Conservation (phyloP, 2,113 vertebrate genomes). For the Pluvianellus socialis region DNA sequence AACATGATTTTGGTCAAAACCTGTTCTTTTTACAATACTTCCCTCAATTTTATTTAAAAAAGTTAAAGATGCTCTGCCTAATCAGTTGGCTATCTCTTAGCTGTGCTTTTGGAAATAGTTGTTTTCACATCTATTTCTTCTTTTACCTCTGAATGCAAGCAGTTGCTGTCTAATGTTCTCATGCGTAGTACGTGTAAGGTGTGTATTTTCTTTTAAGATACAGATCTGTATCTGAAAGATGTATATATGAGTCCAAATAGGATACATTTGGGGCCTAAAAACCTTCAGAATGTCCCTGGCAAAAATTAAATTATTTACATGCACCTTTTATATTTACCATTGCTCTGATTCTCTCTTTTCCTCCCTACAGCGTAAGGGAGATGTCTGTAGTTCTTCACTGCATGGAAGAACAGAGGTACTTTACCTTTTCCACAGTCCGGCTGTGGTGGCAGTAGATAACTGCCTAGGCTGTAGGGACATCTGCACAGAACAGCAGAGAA, state of each 20-base stretch:
- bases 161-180: not conserved
- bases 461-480: not conserved
- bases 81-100: not conserved
- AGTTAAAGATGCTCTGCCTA: not conserved
- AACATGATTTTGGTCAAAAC: not conserved
- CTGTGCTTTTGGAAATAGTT: not conserved
- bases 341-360: not conserved
- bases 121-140: not conserved
- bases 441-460: not conserved
- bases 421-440: not conserved
- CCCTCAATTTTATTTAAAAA: not conserved
- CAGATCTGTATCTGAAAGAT: not conserved
- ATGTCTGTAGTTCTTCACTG: not conserved
- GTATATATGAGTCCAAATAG: not conserved
- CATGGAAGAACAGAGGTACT: not conserved
- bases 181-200: not conserved
- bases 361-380: not conserved
- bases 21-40: not conserved
- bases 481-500: not conserved
- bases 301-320: not conserved
- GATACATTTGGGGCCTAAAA: not conserved
- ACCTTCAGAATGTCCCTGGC: not conserved
- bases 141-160: not conserved
- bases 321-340: not conserved
- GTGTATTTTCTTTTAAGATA: not conserved